These are phyloP conservation scores for Rana temporaria DNA, from an alignment of 2,113 vertebrate genomes.

Conservation along the genomic window DNA sequence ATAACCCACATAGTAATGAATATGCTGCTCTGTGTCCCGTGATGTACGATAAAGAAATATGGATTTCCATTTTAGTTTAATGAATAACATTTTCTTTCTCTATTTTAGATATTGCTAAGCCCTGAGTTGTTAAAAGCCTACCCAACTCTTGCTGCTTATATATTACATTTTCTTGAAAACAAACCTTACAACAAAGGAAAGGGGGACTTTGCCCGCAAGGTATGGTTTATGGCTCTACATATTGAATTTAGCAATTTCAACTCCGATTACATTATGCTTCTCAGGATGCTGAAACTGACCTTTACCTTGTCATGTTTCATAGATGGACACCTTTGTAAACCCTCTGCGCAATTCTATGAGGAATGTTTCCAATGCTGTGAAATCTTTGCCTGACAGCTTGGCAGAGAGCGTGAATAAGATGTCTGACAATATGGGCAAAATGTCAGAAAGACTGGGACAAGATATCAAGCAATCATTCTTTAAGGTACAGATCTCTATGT, in stretches of 20 bases:
- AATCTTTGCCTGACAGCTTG: constrained; percentile 95
- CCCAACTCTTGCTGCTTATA: constrained; percentile 84
- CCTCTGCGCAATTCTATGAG: constrained; percentile 98
- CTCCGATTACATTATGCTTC: not conserved
- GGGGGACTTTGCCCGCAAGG: constrained; percentile 97
- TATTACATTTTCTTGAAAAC: constrained; percentile 96
- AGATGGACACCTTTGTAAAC: constrained; percentile 99
- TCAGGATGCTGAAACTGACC: not conserved
- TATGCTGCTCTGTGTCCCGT: too few species aligned
- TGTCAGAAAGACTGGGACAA: constrained; percentile 95
- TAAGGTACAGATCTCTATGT: constrained; percentile 77
- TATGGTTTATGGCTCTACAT: constrained; percentile 61
- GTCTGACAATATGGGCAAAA: constrained; percentile 98
- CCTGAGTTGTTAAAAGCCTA: constrained; percentile 95
- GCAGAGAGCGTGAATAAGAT: constrained; percentile 98
- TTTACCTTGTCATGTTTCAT: constrained; percentile 64
- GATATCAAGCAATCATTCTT: constrained; percentile 96
- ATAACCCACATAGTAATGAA: too few species aligned
- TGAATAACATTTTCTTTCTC: not conserved
- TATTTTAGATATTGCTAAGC: constrained; percentile 86
- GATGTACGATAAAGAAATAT: too few species aligned
- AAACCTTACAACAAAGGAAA: constrained; percentile 98
- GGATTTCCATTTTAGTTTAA: not conserved
- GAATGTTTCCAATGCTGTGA: constrained; percentile 96
- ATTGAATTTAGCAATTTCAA: not conserved